phyloP scores from a whole-genome alignment of 2,797 vertebrate species.

The Thamnophis elegans region DNA sequence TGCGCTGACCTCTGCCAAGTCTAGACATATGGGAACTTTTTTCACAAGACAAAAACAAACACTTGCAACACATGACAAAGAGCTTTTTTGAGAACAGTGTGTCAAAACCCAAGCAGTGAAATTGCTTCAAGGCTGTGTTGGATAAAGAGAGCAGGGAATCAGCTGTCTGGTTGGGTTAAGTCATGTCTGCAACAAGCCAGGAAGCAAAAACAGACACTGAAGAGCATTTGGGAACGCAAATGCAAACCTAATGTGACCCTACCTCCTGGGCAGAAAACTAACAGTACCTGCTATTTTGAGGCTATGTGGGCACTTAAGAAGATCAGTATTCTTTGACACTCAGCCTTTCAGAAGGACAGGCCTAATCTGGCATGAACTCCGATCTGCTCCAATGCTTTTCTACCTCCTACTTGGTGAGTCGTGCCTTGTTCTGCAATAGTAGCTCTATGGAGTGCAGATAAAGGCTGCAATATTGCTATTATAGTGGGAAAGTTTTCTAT shows the following conservation, averaged over 20 bases:
- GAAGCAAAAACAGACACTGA: slow-evolving; percentile 38
- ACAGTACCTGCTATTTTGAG: background rate
- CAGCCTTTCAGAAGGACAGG: background rate
- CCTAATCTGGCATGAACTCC: background rate
- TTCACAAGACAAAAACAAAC: slow-evolving; percentile 44
- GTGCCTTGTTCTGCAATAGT: background rate
- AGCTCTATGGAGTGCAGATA: background rate
- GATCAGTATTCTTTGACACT: background rate
- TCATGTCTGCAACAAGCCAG: slow-evolving; percentile 64
- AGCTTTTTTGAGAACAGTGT: slow-evolving; percentile 41
- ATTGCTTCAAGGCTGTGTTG: slow-evolving; percentile 49
- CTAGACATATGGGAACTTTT: slow-evolving; percentile 53
- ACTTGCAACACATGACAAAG: slow-evolving; percentile 40
- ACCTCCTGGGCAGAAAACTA: slow-evolving; percentile 7
- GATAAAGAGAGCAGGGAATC: slow-evolving; percentile 39
- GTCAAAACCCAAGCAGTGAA: slow-evolving; percentile 39
- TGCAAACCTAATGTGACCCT: background rate
- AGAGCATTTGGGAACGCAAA: background rate
- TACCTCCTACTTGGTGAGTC: background rate
- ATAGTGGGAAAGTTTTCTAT: too few relatives aligned
- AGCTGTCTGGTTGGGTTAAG: slow-evolving; percentile 59
- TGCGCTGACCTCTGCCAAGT: slow-evolving; percentile 41
- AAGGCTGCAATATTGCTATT: background rate
- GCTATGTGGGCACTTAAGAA: background rate
- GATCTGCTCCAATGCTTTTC: background rate